Conservation (phyloP, 2,113 vertebrate species). For the Nerophis lumbriciformis region DNA sequence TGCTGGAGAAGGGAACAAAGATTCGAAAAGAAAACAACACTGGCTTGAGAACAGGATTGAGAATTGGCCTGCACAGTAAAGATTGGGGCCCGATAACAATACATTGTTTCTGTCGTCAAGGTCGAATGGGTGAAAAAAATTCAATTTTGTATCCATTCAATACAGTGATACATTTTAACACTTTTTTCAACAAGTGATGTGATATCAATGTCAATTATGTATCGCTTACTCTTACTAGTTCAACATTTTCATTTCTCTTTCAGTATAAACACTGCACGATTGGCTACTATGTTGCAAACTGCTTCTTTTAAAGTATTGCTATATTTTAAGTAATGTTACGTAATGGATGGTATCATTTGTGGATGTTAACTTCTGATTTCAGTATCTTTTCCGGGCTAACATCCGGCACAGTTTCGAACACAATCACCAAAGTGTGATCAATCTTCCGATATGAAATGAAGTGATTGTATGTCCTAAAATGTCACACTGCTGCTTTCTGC, state of each 20-base stretch:
- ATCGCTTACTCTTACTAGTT: background rate
- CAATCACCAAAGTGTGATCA: background rate
- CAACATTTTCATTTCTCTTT: background rate
- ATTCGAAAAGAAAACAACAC: conserved; percentile 21
- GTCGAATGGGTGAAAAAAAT: conserved; percentile 6
- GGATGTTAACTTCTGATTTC: background rate
- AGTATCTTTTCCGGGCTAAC: background rate
- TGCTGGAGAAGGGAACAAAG: conserved; percentile 8
- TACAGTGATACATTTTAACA: background rate
- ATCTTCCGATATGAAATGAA: background rate
- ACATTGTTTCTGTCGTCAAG: conserved; percentile 23
- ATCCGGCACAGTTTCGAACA: background rate
- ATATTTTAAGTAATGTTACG: too few species aligned
- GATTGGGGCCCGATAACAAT: background rate
- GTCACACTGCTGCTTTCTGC: conserved; percentile 2
- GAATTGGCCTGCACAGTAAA: background rate
- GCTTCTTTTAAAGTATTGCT: too few species aligned
- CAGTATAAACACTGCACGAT: background rate
- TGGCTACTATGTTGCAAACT: too few species aligned
- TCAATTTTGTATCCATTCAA: background rate
- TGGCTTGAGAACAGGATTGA: background rate
- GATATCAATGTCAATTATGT: background rate
- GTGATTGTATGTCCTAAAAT: conserved; percentile 1
- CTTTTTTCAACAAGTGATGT: conserved; percentile 1
- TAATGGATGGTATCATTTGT: background rate